phyloP scores from a whole-genome alignment of 1,140 invertebrate species.

The Centruroides vittatus region DNA sequence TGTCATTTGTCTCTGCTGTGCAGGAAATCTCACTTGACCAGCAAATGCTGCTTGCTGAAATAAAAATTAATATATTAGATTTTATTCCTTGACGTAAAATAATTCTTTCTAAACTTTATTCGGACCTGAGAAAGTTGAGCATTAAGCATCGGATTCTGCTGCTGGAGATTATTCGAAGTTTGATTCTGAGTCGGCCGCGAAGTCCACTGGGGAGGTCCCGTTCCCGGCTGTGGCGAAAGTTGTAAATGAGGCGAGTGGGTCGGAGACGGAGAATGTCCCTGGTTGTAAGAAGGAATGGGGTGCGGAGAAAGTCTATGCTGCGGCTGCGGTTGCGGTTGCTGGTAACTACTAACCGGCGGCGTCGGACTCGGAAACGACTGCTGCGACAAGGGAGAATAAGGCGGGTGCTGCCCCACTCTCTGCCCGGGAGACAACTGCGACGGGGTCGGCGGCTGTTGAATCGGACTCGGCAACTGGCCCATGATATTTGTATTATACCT shows the following conservation, averaged over 20 bases:
- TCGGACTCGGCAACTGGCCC: constrained; percentile 11
- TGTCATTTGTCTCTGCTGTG: constrained; percentile 5
- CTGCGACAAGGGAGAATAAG: constrained; percentile 1
- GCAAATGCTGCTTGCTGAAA: constrained; percentile 2
- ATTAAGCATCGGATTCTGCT: constrained; percentile 65
- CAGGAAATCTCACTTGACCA: not conserved
- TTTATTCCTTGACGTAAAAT: not conserved
- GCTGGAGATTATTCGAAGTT: constrained; percentile 27
- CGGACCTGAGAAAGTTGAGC: constrained; percentile 43
- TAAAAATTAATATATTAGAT: not conserved
- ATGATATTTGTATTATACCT: constrained; percentile 32
- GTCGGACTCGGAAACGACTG: not conserved
- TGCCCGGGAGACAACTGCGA: constrained; percentile 22
- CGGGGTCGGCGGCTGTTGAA: constrained; percentile 1
- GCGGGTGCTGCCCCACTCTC: constrained; percentile 17
- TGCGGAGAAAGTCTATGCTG: constrained; percentile 26
- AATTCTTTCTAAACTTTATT: not conserved
- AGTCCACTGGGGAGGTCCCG: constrained; percentile 4
- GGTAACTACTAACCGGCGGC: not conserved
- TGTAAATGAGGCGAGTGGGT: constrained; percentile 3
- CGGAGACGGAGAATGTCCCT: constrained; percentile 9
- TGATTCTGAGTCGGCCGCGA: constrained; percentile 1
- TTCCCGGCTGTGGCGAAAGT: constrained; percentile 2
- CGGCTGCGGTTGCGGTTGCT: constrained; percentile 23
- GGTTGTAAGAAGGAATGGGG: not conserved